These are phyloP conservation scores for Bettongia penicillata DNA, from an alignment of 2,113 vertebrate species.

Conservation along the genomic window DNA sequence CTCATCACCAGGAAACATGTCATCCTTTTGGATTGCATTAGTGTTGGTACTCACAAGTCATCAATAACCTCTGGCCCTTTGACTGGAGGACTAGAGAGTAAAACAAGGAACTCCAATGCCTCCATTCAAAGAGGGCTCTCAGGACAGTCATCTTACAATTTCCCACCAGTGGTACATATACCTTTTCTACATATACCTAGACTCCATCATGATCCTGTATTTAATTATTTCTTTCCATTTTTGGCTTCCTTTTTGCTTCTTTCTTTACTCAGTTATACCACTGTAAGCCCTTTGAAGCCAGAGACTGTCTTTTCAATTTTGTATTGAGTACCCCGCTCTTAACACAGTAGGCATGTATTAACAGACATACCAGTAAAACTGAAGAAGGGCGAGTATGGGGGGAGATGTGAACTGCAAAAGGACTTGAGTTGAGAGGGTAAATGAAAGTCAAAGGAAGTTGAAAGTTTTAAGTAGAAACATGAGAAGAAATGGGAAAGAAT, in stretches of 20 bases:
- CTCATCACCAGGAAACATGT: not conserved
- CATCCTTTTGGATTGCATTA: not conserved
- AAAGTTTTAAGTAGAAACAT: too few relatives aligned
- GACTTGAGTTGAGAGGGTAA: too few relatives aligned
- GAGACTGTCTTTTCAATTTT: too few relatives aligned
- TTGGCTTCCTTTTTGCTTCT: not conserved
- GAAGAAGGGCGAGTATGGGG: too few relatives aligned
- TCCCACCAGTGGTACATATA: not conserved
- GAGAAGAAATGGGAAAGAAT: too few relatives aligned
- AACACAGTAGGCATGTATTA: too few relatives aligned
- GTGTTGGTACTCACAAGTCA: not conserved
- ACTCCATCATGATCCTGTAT: not conserved
- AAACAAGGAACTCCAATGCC: not conserved
- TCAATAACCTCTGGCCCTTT: not conserved
- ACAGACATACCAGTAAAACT: too few relatives aligned
- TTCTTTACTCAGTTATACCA: not conserved
- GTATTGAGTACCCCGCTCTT: too few relatives aligned
- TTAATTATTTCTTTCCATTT: not conserved
- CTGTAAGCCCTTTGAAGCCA: too few relatives aligned
- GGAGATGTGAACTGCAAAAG: too few relatives aligned
- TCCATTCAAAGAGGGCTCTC: not conserved
- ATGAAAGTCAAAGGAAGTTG: too few relatives aligned
- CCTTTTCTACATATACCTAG: fast-evolving
- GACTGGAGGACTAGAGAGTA: not conserved
- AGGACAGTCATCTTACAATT: not conserved